Base-by-base conservation (phyloP, 2,113 vertebrate genomes). In the Monopterus albus region DNA sequence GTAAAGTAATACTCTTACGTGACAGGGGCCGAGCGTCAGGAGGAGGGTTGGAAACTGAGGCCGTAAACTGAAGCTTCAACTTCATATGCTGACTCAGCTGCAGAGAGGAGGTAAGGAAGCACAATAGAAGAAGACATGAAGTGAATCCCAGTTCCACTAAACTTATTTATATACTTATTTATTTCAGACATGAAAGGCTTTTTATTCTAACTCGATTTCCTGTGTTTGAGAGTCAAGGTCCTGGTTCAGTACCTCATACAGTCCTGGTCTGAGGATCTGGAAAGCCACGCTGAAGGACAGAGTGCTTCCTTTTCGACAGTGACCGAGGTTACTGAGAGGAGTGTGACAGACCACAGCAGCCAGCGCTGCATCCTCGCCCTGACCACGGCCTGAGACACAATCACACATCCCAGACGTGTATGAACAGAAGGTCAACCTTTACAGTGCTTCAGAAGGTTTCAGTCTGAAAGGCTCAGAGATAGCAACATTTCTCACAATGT, bases 31-130 rank as follows among this genome's bases (percentile, higher is more conserved):
- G 93, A 0, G 95, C 96, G 14, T 97, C 96, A 0, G 95, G 95
- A 0, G 95, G 95, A 0, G 93, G 93, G 83, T 96, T 96, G 21
- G 95, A 91, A 11, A 96, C 94, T 0, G 96, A 97, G 11, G 96
- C 96, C 0, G 96, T 97, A 91, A 98, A 98, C 92, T 98, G 96
- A 6, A 98, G 92, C 91, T 98, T 98, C 65, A 98, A 81, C 79
- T 96, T 96, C 96, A 98, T 98, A 85, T 98, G 96, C 71, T 97
- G 96, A 76, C 95, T 96, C 69, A 97, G 90, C 96, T 97, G 71
- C 0, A 28, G 55, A 60, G 23, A 46, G n/a, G n/a, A n/a, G n/a
- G n/a, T n/a, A 60, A 31, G 29, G 8, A 31, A 2, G 2, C 26
- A 26, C 6, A 17, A 35, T 1, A 20, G 29, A 31, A 31, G n/a